Base-by-base conservation (phyloP, 2,113 vertebrate genomes). In the Muntiacus muntjak region DNA sequence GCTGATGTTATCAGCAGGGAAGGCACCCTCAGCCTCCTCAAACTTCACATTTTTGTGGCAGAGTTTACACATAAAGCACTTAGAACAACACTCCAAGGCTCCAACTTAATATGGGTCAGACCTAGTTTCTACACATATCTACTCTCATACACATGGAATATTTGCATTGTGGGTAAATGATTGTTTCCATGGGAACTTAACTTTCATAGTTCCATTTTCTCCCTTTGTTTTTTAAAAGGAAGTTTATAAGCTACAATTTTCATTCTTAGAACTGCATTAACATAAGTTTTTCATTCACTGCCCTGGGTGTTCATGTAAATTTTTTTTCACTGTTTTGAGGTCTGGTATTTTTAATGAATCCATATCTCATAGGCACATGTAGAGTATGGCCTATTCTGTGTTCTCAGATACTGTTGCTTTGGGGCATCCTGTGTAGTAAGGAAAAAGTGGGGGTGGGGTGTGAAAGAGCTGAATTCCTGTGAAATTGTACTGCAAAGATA, bases 121-220 rank as follows among this genome's bases (percentile, higher is more conserved):
- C 67, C 45, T 62, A 40, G 7, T 52, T 96, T 62, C 94, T 17
- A 58, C 15, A 50, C 82, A 33, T 1, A 4, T 25, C 50, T 89
- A 79, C 87, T 71, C 74, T 94, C 85, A 36, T 17, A 50, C 67
- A 67, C 82, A 19, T 33, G 43, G 36, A 91, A 64, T 64, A 64
- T 87, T 94, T 91, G 85, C 82, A 57, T 62, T 55, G 47, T 85
- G 89, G 81, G 47, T 82, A 94, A 97, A 25, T 82, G 92, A 84
- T 30, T 97, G 90, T 97, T 97, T 86, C 97, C 94, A 92, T 96
- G 95, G 97, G 40, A 98, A 98, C 97, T 19, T 83, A 95, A 93
- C 89, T 76, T 94, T 83, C 86, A 50, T 93, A 67, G 91, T 97
- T 89, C 92, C 60, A 76, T 76, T 76, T 43, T 43, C 71, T 76